Base-by-base conservation (phyloP, 2,888 invertebrate genomes). In the Drosophila multiciliata region DNA sequence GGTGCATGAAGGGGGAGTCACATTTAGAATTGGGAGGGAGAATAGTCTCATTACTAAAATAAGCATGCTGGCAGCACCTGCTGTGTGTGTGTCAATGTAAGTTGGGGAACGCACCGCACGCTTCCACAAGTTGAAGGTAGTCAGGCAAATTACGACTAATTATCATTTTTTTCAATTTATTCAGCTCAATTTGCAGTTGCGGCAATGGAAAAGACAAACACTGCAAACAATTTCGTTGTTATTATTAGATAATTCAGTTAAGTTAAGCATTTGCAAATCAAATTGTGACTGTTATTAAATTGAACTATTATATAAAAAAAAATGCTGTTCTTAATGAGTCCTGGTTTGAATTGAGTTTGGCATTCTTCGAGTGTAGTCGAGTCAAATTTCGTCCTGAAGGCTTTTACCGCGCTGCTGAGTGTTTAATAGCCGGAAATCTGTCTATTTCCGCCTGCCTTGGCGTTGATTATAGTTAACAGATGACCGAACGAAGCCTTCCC, bases 391-490 rank as follows among this genome's bases (percentile, higher is more conserved):
- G 67, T 58, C 62, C 63, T 60, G 71, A 66, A 67, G 79, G 69
- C 76, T 74, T 87, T 84, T 84, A 78, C 78, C 80, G 83, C 86
- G 72, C 75, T 75, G 83, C 82, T 89, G 88, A 89, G 80, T 88
- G 89, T 82, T 89, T 87, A 87, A 87, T 89, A 89, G 89, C 87
- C 87, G 87, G 90, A 87, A 89, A 87, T 87, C 88, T 88, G 88
- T 89, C 87, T 89, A 87, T 89, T 87, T 87, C 90, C 87, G 87
- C 78, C 83, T 89, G 83, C 88, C 78, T 71, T 88, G 82, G 86
- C 89, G 87, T 88, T 87, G 87, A 89, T 89, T 87, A 89, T 87
- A 87, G 88, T 87, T 87, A 87, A 87, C 85, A 87, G 90, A 88
- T 87, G 88, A 86, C 83, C 88, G 78, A 76, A 83, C 72, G 81